A percentile compares a stretch with the other conserved stretches of the same genome.
phyloP scores from a whole-genome alignment of 2,113 vertebrate genomes.

The Paralichthys olivaceus region DNA sequence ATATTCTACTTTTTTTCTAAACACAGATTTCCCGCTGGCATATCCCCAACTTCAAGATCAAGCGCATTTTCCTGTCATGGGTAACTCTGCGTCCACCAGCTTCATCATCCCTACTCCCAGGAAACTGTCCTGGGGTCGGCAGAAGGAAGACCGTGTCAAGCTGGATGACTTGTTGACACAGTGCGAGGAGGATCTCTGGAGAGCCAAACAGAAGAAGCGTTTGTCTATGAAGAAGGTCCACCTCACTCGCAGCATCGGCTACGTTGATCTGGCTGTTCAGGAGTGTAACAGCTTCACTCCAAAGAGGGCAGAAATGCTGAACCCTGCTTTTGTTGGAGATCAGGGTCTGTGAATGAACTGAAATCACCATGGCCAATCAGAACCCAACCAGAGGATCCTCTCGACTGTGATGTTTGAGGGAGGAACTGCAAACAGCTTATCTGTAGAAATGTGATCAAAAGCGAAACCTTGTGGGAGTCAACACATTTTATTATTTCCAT shows the following conservation, averaged over 20 bases:
- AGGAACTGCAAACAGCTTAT: neutral
- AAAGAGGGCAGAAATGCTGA: slow-evolving; percentile 4
- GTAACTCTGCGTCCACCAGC: slow-evolving; percentile 50
- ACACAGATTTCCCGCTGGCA: slow-evolving; percentile 4
- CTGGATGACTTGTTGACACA: slow-evolving; percentile 47
- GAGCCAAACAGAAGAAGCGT: slow-evolving; percentile 21
- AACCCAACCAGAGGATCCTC: neutral
- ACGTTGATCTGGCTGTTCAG: slow-evolving; percentile 14
- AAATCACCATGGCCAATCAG: neutral
- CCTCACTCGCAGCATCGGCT: slow-evolving; percentile 4
- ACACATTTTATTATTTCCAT: too few species aligned
- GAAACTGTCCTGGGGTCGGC: slow-evolving; percentile 37
- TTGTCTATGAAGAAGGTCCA: slow-evolving; percentile 28
- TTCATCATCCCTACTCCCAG: slow-evolving; percentile 27
- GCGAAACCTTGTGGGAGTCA: neutral
- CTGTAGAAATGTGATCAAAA: neutral
- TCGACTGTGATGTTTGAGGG: neutral
- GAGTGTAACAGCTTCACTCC: neutral
- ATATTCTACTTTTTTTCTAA: neutral
- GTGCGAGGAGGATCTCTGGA: slow-evolving; percentile 46
- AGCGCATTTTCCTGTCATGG: slow-evolving; percentile 42
- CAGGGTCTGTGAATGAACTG: slow-evolving; percentile 13
- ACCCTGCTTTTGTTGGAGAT: slow-evolving; percentile 50
- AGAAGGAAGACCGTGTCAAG: slow-evolving; percentile 45
- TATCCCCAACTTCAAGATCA: neutral